Base-by-base conservation (phyloP, 2,888 invertebrate species). In the Psylliodes chrysocephalus region DNA sequence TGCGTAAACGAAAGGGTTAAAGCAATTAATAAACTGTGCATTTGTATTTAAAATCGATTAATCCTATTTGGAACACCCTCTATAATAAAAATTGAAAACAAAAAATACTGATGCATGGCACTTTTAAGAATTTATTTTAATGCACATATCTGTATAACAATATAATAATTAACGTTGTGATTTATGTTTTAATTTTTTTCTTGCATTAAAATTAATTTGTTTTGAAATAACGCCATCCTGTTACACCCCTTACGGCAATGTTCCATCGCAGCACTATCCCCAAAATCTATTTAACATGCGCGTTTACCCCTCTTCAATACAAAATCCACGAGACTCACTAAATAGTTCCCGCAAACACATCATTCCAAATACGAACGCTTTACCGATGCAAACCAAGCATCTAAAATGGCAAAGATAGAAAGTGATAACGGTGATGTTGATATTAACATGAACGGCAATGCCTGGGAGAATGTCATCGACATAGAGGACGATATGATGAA, bases 381-480 rank as follows among this genome's bases (percentile, higher is more conserved):
- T 10, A 6, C 35, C 12, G 35, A 35, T 35, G 12, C 12, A 3
- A 35, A 14, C 18, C 18, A 8, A 12, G 14, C 2, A 2, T 14
- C 28, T n/a, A 51, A 40, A 19, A 71, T 71, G 70, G 47, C 66
- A 12, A 61, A 65, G 40, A 49, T 66, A 61, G 72, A 73, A 67
- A 71, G 71, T 69, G 72, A 68, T 30, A 61, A 28, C 51, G 40
- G 42, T 53, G 57, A 61, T 22, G 44, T 28, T 14, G n/a, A n/a
- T n/a, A 38, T 35, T 28, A 51, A 46, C 59, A 47, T 22, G 49
- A 54, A 46, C 63, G 57, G 52, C 25, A 49, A 53, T 28, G 62
- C 57, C 8, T 66, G 64, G 62, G 62, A 64, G 61, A 64, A 60
- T 65, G 67, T 68, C 54, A 68, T 70, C 59, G 63, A 68, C 57